Evolutionary conservation across 2,797 vertebrate genomes (phyloP).

Genomic region (Cirrhinus molitorella): DNA sequence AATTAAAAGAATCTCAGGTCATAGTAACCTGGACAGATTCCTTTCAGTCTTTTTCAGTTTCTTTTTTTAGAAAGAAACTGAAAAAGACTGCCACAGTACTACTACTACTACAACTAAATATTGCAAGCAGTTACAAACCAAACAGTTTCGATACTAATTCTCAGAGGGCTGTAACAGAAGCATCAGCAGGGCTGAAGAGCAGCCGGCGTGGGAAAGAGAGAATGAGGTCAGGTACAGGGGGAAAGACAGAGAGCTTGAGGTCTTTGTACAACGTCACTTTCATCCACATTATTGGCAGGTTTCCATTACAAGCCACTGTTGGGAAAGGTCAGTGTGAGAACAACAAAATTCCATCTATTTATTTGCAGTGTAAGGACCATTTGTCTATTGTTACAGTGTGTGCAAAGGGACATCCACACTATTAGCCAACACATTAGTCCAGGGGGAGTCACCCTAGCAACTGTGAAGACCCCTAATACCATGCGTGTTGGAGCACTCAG

Average conservation of each 20-base stretch:
- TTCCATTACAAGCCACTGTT: constrained; percentile 42
- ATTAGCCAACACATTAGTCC: constrained; percentile 66
- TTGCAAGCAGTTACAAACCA: background rate
- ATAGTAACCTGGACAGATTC: constrained; percentile 39
- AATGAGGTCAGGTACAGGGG: constrained; percentile 34
- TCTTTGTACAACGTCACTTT: constrained; percentile 36
- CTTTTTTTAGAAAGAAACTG: background rate
- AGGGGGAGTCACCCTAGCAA: constrained; percentile 77
- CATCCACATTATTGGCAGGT: constrained; percentile 40
- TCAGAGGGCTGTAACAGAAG: constrained; percentile 2
- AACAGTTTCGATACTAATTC: constrained; percentile 1
- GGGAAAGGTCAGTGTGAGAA: constrained; percentile 41
- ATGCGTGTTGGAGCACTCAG: constrained; percentile 53
- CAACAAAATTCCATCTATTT: constrained; percentile 38
- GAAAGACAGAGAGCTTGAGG: constrained; percentile 24
- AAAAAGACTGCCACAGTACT: background rate
- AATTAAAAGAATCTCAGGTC: constrained; percentile 50
- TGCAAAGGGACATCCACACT: constrained; percentile 61
- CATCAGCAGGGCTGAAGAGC: background rate
- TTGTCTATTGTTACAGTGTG: constrained; percentile 62
- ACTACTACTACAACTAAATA: background rate
- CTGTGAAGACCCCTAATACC: constrained; percentile 66
- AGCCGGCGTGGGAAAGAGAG: constrained; percentile 38
- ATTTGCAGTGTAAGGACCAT: constrained; percentile 25
- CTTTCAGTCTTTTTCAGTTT: no score